Evolutionary conservation across 2,113 vertebrate species (phyloP), one percentile per base, ranked within the genome.

Genomic region (Gopherus flavomarginatus): DNA sequence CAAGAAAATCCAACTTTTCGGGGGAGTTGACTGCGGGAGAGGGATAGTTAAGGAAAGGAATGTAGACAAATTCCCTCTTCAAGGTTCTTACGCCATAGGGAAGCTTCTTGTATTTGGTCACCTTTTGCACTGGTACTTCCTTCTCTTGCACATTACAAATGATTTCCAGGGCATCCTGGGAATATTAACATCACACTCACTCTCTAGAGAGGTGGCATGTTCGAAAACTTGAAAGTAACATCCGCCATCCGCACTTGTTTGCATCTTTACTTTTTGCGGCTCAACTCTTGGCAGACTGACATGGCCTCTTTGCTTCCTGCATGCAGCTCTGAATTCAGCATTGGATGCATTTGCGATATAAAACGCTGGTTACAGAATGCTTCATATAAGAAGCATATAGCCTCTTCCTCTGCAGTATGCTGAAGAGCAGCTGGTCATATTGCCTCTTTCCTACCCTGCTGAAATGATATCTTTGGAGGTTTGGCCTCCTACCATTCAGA

Each of bases 311-410:
- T 89, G 56, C 77, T 86, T 86, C 90, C 53, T 26, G 35, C 78
- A 83, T 92, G n/a, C 47, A 77, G 59, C 79, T 95, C 85, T 86
- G 83, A 92, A 85, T 88, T 88, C 92, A 89, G 75, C 62, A 50
- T 1, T 9, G 49, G 62, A 65, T 85, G 27, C 47, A 57, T 88
- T 94, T 79, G n/a, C 69, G 86, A 31, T 38, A 59, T 52, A 87
- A 95, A 87, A 94, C 27, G 82, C 87, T 86, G 86, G 59, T 85
- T 93, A 78, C 86, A 89, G 59, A 47, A 50, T 26, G 8, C 11
- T 50, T 53, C 27, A 38, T 6, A 38, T 47, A 81, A 49, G 47
- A 75, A 54, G 83, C 29, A 77, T n/a, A 21, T 27, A 17, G 10
- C 22, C 29, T 19, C 57, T 19, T 56, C 17, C 3, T 5, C 21